Base-by-base conservation (phyloP, 2,113 vertebrate genomes). In the Dinomys branickii region DNA sequence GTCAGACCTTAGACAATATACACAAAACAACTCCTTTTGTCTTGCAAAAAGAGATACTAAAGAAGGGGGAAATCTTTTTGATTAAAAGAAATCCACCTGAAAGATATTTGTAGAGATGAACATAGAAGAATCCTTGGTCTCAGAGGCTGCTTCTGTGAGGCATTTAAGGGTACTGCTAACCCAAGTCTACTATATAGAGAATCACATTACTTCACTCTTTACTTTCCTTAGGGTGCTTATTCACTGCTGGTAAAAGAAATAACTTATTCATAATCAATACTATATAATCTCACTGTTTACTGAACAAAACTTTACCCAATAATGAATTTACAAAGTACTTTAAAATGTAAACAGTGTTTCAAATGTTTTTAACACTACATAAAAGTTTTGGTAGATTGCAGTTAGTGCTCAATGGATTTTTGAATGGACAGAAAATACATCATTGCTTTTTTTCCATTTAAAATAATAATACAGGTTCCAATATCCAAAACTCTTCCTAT, bases 11-110 rank as follows among this genome's bases (percentile, higher is more conserved):
- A 75, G 41, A 91, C 85, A 94, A 92, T 24, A 94, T 73, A 97
- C 50, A 94, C 7, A 65, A 85, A 82, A n/a, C 38, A 44, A 92
- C 58, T 59, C 87, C 54, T 77, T 94, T 75, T 61, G 38, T 33
- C n/a, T 65, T 93, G 63, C 50, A 93, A 93, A 88, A 93, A 86
- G 0, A 95, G 24, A 95, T 12, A 33, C n/a, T 24, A 41, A 91
- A 85, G 50, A 67, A 90, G 63, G 10, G 19, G 14, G 2, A 22
- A 80, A 61, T 0, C 17, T 75, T 41, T 75, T 38, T 26, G 38
- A 58, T 88, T 81, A 61, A 90, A 97, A 58, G 61, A 85, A 61
- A 82, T 28, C 91, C 92, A 92, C 35, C 38, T 58, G 58, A 95
- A 83, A 89, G 58, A 22, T 54, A 73, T 58, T 85, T 83, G 50